Base-by-base conservation (phyloP, 2,888 invertebrate genomes). In the Cerastis leucographa region DNA sequence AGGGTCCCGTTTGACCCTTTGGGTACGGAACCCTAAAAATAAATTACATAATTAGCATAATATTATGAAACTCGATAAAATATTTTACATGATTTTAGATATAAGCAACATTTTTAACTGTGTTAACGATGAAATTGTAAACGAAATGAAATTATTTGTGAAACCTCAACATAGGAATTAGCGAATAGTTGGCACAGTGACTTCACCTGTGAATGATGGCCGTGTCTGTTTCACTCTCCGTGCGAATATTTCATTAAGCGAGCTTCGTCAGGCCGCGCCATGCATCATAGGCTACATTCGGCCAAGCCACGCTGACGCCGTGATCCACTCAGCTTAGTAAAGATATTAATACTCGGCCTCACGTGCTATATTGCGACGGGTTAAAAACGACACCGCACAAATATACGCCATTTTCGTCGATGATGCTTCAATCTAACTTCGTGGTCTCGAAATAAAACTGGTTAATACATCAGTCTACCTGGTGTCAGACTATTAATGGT, bases 191-290 rank as follows among this genome's bases (percentile, higher is more conserved):
- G 90, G 89, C 89, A 87, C 89, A 89, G 89, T 90, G 91, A 91
- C 89, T 93, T 92, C 93, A 94, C 92, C 93, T 94, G 93, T 95
- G 94, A 96, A 95, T 94, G 95, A 96, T 95, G 91, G 88, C 89
- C 89, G 91, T 92, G 95, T 94, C 94, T 90, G 92, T 93, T 94
- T 93, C 94, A 94, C 92, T 93, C 92, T 92, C 91, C 92, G 92
- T 89, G 89, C 93, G 93, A 94, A 96, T 96, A 96, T 96, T 96
- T 96, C 95, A 96, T 95, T 96, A 95, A 93, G 92, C 92, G 93
- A 92, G 93, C 93, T 93, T 91, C 90, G 92, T 91, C 91, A 91
- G 91, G 93, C 94, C 92, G 86, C 89, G 93, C 94, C 92, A 95
- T 96, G 96, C 92, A 95, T 96, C 96, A 96, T 94, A 94, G 94